Base-by-base conservation (phyloP, 2,888 invertebrate species). In the Geotrupes spiniger region DNA sequence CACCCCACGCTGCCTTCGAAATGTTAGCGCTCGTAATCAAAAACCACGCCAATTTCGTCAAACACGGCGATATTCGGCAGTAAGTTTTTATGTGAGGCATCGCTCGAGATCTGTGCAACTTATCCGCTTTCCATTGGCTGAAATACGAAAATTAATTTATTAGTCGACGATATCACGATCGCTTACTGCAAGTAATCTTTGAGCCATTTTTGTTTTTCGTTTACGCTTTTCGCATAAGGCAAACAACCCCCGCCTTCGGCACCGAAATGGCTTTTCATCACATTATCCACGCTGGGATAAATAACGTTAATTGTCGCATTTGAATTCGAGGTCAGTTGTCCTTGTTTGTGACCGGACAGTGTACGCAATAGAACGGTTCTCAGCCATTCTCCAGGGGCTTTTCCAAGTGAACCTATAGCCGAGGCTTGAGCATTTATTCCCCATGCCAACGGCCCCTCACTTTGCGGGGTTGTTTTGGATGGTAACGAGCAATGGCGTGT, bases 1-100 rank as follows among this genome's bases (percentile, higher is more conserved):
- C 70, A 29, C 98, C 98, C 98, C 98, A 98, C 0, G 98, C 98
- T 1, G 97, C 93, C 76, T 96, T 97, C 8, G 97, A 98, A 21
- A 97, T 75, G 75, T 99, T 99, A 0, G 92, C 93, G 43, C 96
- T 96, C 0, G 95, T 95, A 0, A 97, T 74, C 0, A 92, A 73
- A 69, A 89, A 92, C 85, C 87, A 98, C 0, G 91, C 85, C 2
- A 88, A 77, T 57, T 76, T 73, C n/a, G 72, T 74, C 48, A 74
- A 69, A 65, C 86, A 84, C 0, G 85, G 83, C 0, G 88, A 87
- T 2, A 85, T 73, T 6, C 96, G 79, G 0, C 85, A 81, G 69
- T 96, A 98, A 0, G 87, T 84, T 72, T 99, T 99, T 28, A 97
- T 92, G 66, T 99, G 98, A 0, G 99, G 99, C 84, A 94, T 90